Evolutionary conservation across 2,888 invertebrate genomes (phyloP), one percentile per base, ranked within the genome.

Genomic region (Ryuthela nishihirai): DNA sequence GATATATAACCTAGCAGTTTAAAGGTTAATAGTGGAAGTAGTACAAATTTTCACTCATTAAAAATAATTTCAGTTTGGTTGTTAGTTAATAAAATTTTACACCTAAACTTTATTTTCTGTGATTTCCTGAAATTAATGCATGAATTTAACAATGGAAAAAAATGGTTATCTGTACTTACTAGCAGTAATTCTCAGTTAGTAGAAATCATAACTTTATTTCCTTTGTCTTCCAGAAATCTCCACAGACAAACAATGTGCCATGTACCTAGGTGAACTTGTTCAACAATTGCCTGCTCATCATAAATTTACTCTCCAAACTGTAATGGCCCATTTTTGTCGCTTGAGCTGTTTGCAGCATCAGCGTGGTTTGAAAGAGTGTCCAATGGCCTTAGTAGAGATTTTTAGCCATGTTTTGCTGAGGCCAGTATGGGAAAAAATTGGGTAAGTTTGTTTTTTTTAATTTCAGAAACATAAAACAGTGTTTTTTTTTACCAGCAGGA

Each of bases 381-480:
- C 84, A 7, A 81, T 81, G 18, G 78, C 81, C 54, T 79, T 87
- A 48, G 77, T 85, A 42, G 84, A 85, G 74, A 83, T 83, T 41
- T 80, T 86, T 69, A 84, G 84, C 73, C 83, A 85, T 71, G 82
- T 85, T 65, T 77, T 87, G 46, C 75, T 87, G 41, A 77, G 87
- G 62, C 87, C 87, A 18, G 84, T 85, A 5, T 86, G 85, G 85
- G 84, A 85, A 70, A 78, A 82, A 68, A 85, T 86, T 64, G 81
- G 84, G 85, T 85, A 77, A 80, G 82, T 36, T 15, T 18, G 10
- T 29, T 41, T 18, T 41, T n/a, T n/a, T n/a, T n/a, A n/a, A n/a
- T n/a, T n/a, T n/a, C n/a, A n/a, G n/a, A n/a, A n/a, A n/a, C n/a
- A n/a, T n/a, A n/a, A n/a, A n/a, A n/a, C n/a, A n/a, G n/a, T n/a